Percentiles rank a stretch among this genome's conserved stretches.
phyloP scores from a whole-genome alignment of 2,113 vertebrate genomes.

The Daphoenositta chrysoptera region DNA sequence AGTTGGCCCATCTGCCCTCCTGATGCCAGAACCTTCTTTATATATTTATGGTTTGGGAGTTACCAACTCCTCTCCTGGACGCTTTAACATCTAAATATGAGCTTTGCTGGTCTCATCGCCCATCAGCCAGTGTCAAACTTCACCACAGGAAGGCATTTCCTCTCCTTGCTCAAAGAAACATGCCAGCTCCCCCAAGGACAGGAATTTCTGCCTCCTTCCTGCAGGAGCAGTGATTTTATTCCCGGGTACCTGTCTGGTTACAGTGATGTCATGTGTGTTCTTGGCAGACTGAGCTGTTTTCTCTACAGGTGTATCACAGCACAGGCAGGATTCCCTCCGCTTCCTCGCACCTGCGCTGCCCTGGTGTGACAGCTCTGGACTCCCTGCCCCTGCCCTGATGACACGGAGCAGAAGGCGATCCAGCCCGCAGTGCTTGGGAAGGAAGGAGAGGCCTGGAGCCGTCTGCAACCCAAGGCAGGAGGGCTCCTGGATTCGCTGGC shows the following conservation, averaged over 20 bases:
- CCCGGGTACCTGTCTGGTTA: not conserved
- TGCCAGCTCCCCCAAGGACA: not conserved
- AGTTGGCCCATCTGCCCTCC: not conserved
- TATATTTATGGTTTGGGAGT: not conserved
- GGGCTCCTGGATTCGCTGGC: not conserved
- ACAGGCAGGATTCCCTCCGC: not conserved
- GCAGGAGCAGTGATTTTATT: not conserved
- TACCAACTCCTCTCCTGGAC: not conserved
- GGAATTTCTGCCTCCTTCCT: not conserved
- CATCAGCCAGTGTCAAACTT: not conserved
- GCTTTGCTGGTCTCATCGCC: not conserved
- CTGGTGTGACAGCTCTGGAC: not conserved
- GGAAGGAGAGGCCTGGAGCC: not conserved
- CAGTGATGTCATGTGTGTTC: not conserved
- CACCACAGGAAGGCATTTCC: not conserved
- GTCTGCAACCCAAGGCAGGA: not conserved
- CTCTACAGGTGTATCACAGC: not conserved
- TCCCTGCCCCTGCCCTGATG: not conserved
- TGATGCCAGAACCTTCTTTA: not conserved
- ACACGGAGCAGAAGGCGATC: not conserved
- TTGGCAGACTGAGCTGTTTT: not conserved
- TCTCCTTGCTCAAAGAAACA: not conserved
- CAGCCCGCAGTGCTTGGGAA: not conserved
- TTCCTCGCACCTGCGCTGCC: not conserved
- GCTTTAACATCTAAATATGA: not conserved